A percentile compares a stretch with the other conserved stretches of the same genome.
phyloP scores from a whole-genome alignment of 2,113 vertebrate genomes.

The Barbus barbus region DNA sequence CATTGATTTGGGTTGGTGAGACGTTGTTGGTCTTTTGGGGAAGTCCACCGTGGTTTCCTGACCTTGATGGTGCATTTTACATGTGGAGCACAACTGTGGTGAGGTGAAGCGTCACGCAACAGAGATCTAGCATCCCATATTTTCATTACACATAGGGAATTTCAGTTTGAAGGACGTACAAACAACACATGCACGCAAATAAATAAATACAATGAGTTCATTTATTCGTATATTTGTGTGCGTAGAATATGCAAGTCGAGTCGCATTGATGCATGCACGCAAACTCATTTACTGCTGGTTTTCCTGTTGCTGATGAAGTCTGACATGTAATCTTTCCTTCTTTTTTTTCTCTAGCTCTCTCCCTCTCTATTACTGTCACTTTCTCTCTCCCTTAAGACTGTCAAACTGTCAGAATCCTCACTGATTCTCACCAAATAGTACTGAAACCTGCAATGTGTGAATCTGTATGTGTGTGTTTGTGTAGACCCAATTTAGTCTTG shows the following conservation, averaged over 20 bases:
- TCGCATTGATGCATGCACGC: constrained; percentile 33
- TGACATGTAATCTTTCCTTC: constrained; percentile 54
- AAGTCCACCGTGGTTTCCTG: background rate
- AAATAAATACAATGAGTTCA: constrained; percentile 11
- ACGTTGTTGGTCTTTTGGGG: background rate
- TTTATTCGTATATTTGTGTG: constrained; percentile 3
- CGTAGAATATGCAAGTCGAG: constrained; percentile 3
- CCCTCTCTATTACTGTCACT: constrained; percentile 50
- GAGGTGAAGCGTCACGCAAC: background rate
- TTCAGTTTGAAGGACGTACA: constrained; percentile 7
- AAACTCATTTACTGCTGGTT: constrained; percentile 51
- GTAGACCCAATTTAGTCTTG: constrained; percentile 25
- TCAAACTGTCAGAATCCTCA: constrained; percentile 52
- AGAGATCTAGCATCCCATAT: background rate
- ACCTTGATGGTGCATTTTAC: background rate
- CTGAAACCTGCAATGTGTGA: constrained; percentile 34
- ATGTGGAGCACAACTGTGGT: background rate
- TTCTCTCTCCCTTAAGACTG: constrained; percentile 54
- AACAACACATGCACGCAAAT: background rate
- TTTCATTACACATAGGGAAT: constrained; percentile 1
- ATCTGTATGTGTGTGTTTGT: background rate
- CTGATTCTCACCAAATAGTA: constrained; percentile 34
- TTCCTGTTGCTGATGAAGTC: constrained; percentile 51
- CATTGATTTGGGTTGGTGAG: constrained; percentile 40
- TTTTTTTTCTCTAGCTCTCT: constrained; percentile 41